Percentiles rank a stretch among this genome's conserved stretches.
Evolutionary conservation across 2,113 vertebrate genomes (phyloP).

Genomic region (Hypomesus transpacificus): DNA sequence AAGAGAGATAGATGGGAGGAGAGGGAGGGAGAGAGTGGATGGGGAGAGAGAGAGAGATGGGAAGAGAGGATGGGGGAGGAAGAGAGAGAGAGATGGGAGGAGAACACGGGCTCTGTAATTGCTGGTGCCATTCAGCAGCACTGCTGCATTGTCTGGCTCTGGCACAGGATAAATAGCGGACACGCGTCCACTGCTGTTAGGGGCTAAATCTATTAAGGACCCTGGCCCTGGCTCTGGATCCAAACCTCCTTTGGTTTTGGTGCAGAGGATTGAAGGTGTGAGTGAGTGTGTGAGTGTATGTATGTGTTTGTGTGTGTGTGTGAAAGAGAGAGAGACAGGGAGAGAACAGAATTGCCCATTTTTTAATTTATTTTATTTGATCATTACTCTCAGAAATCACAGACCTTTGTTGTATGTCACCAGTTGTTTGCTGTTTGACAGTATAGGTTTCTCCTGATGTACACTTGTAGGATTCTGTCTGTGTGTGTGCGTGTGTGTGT

Average conservation of each 20-base stretch:
- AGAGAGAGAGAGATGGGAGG: neutral
- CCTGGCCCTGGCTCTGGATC: constrained; percentile 80
- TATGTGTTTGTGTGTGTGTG: too few relatives aligned
- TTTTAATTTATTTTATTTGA: constrained; percentile 12
- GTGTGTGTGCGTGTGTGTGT: neutral
- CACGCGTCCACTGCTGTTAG: constrained; percentile 86
- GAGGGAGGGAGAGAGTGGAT: too few relatives aligned
- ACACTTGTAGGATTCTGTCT: neutral
- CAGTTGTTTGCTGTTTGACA: constrained; percentile 47
- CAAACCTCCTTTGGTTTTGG: constrained; percentile 77
- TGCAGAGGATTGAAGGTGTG: constrained; percentile 8
- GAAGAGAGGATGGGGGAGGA: constrained; percentile 30
- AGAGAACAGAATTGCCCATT: neutral
- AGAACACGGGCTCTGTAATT: constrained; percentile 86
- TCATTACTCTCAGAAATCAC: constrained; percentile 56
- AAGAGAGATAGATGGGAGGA: too few relatives aligned
- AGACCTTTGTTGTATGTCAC: constrained; percentile 81
- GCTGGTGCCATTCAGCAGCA: constrained; percentile 87
- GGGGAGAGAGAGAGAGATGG: too few relatives aligned
- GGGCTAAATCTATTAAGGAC: constrained; percentile 90
- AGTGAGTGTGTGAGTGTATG: neutral
- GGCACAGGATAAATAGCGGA: constrained; percentile 96
- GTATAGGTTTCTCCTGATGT: constrained; percentile 12
- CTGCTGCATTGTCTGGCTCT: constrained; percentile 92
- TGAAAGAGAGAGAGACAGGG: constrained; percentile 60